Percentiles rank a stretch among this genome's conserved stretches.
phyloP scores from a whole-genome alignment of 2,888 invertebrate species.

The Erynnis tages region DNA sequence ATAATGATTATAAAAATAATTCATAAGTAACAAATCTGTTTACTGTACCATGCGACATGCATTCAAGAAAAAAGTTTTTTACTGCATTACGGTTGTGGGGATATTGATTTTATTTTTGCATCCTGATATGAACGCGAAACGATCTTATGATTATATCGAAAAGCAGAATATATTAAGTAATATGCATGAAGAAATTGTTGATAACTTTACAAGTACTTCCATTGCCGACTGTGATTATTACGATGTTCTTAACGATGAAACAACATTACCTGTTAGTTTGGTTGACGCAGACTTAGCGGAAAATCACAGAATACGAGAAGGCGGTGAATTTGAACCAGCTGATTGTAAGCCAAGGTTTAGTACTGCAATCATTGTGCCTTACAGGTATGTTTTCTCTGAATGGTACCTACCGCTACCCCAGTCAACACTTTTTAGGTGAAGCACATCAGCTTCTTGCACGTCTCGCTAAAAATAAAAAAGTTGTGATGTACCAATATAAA shows the following conservation, averaged over 20 bases:
- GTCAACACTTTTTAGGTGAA: too few relatives aligned
- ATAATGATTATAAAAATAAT: too few relatives aligned
- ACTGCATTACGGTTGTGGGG: constrained; percentile 43
- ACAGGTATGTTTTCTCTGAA: constrained; percentile 67
- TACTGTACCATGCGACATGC: constrained; percentile 49
- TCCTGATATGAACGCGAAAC: constrained; percentile 52
- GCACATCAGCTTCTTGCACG: too few relatives aligned
- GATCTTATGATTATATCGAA: constrained; percentile 69
- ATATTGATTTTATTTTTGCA: constrained; percentile 56
- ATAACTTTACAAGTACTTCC: constrained; percentile 70
- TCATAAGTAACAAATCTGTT: too few relatives aligned
- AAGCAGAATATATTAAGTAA: constrained; percentile 63
- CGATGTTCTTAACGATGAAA: constrained; percentile 58
- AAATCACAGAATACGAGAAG: constrained; percentile 61
- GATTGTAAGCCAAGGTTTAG: constrained; percentile 81
- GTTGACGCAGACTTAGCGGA: constrained; percentile 61
- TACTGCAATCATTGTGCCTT: constrained; percentile 92
- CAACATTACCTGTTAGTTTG: constrained; percentile 51
- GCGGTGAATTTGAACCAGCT: constrained; percentile 65
- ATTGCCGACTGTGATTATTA: constrained; percentile 62
- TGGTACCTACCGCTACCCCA: too few relatives aligned
- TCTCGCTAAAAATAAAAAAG: too few relatives aligned
- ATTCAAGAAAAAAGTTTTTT: constrained; percentile 57
- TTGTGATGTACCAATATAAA: too few relatives aligned
- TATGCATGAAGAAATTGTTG: constrained; percentile 59